A percentile compares a stretch with the other conserved stretches of the same genome.
These are phyloP conservation scores for Daboia siamensis DNA, from an alignment of 2,113 vertebrate genomes.

Conservation along the genomic window DNA sequence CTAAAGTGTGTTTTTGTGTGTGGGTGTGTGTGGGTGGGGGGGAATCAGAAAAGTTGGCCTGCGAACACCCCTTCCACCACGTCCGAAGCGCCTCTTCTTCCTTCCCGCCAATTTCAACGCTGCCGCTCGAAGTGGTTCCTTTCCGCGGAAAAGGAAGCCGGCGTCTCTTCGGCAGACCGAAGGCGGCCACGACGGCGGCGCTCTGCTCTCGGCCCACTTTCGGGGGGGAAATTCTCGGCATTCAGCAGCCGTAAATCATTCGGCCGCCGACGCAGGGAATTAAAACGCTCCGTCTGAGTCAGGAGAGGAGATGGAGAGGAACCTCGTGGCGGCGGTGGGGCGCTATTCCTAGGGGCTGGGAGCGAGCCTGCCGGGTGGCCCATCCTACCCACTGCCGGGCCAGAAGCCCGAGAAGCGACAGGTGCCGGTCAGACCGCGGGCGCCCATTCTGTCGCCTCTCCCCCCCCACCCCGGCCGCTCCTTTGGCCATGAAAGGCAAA, in stretches of 20 bases:
- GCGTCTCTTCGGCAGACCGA: neutral
- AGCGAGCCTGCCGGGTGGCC: neutral
- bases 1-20: neutral
- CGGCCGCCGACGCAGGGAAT: neutral
- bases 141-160: neutral
- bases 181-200: neutral
- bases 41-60: too few species aligned
- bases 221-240: neutral
- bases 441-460: too few species aligned
- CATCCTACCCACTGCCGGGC: neutral
- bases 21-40: rapidly evolving
- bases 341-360: neutral
- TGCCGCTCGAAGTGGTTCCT: neutral
- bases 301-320: neutral
- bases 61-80: neutral
- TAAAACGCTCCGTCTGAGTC: neutral
- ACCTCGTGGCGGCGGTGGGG: neutral
- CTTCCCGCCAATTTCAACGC: neutral
- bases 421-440: neutral
- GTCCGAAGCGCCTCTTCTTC: neutral
- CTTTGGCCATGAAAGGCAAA: neutral
- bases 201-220: neutral
- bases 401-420: neutral
- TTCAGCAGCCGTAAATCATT: neutral
- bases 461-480: neutral